A percentile compares a stretch with the other conserved stretches of the same genome.
These are phyloP conservation scores for Lophotis ruficrista DNA, from an alignment of 2,113 vertebrate species.

Conservation along the genomic window DNA sequence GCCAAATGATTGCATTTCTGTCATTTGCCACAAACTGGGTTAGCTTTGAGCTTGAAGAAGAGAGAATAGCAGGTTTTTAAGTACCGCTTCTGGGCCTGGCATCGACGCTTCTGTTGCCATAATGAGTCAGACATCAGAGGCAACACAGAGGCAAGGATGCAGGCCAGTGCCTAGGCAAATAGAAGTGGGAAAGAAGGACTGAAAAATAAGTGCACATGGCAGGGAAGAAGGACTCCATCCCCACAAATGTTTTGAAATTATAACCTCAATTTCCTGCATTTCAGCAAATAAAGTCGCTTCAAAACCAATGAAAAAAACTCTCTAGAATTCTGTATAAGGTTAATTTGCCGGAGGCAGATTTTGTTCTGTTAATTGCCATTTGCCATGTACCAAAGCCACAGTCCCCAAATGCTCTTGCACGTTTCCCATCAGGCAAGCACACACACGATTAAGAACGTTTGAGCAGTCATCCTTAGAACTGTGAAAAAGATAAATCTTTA, in stretches of 20 bases:
- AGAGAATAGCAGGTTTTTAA: slow-evolving; percentile 57
- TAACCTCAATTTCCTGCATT: neutral
- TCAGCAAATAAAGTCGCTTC: neutral
- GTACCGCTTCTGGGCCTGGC: slow-evolving; percentile 58
- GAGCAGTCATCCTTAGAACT: slow-evolving; percentile 39
- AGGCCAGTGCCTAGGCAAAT: slow-evolving; percentile 31
- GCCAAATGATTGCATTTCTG: slow-evolving; percentile 40
- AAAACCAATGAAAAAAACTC: neutral
- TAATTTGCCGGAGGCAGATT: slow-evolving; percentile 31
- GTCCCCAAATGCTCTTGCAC: slow-evolving; percentile 24
- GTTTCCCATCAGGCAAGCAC: slow-evolving; percentile 34
- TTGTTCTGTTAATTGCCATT: slow-evolving; percentile 57
- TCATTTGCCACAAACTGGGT: slow-evolving; percentile 43
- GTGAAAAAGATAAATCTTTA: slow-evolving; percentile 41
- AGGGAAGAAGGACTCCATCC: neutral
- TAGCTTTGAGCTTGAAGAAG: slow-evolving; percentile 48
- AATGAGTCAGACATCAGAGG: slow-evolving; percentile 57
- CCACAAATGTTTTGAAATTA: neutral
- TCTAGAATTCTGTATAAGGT: neutral
- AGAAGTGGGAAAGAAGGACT: neutral
- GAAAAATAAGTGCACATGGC: neutral
- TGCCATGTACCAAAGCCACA: slow-evolving; percentile 31
- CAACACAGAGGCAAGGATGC: slow-evolving; percentile 14
- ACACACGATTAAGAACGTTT: slow-evolving; percentile 4
- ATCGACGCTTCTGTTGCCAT: slow-evolving; percentile 20